phyloP scores from a whole-genome alignment of 2,113 vertebrate species.

The Rousettus leschenaultii region DNA sequence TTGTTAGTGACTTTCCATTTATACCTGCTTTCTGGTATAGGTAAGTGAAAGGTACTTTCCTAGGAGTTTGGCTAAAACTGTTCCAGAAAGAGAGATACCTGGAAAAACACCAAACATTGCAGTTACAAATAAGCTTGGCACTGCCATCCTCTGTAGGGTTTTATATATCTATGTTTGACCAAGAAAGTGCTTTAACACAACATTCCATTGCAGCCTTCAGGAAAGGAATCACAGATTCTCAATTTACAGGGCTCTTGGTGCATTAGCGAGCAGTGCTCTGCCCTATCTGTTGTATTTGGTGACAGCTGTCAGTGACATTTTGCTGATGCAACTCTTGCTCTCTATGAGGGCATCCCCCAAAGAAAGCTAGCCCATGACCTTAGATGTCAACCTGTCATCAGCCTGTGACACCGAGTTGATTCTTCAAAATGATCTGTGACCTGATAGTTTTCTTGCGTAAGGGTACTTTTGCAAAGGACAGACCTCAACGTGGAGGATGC shows the following conservation, averaged over 20 bases:
- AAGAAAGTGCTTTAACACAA: neutral
- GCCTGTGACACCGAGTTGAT: slow-evolving; percentile 31
- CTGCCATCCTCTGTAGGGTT: neutral
- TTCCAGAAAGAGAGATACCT: neutral
- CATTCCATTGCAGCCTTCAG: neutral
- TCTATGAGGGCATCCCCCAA: slow-evolving; percentile 39
- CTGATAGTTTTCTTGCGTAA: neutral
- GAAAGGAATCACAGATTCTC: neutral
- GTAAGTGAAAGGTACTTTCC: neutral
- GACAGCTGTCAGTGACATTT: slow-evolving; percentile 61
- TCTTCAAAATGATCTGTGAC: slow-evolving; percentile 50
- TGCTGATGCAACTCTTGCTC: slow-evolving; percentile 50
- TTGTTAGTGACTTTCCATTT: neutral
- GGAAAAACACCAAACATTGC: neutral
- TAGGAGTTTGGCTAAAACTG: neutral
- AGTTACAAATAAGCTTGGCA: neutral
- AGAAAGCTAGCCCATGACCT: slow-evolving; percentile 62
- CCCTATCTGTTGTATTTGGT: slow-evolving; percentile 46
- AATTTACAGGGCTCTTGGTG: neutral
- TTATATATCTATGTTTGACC: neutral
- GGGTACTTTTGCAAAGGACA: neutral
- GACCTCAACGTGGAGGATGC: neutral
- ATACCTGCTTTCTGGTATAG: neutral
- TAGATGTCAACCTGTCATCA: slow-evolving; percentile 62
- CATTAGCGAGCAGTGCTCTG: neutral